phyloP scores from a whole-genome alignment of 2,888 invertebrate species.

The Drosophila paranaensis region DNA sequence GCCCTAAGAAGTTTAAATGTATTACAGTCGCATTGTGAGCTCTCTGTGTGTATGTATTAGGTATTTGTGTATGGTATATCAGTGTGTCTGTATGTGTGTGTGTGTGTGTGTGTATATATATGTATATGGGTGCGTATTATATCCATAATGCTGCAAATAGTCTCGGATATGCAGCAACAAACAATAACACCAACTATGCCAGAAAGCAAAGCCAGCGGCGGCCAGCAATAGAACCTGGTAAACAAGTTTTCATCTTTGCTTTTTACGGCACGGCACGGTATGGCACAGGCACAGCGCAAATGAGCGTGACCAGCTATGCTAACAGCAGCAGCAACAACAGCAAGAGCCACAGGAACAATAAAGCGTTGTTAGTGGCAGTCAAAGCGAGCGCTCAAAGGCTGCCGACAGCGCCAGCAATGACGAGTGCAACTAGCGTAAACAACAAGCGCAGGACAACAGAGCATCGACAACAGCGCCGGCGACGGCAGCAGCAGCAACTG shows the following conservation, averaged over 20 bases:
- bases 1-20: conserved; percentile 75
- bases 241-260: conserved; percentile 69
- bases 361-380: conserved; percentile 54
- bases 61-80: conserved; percentile 5
- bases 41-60: conserved; percentile 20
- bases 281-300: conserved; percentile 21
- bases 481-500: conserved; percentile 17
- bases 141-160: conserved; percentile 66
- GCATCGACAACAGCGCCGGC: conserved; percentile 22
- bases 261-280: conserved; percentile 4
- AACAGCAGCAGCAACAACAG: conserved; percentile 14
- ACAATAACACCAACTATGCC: conserved; percentile 60
- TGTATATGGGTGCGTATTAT: conserved; percentile 29
- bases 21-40: conserved; percentile 48
- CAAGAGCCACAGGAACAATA: conserved; percentile 22
- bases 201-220: conserved; percentile 58
- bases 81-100: conserved; percentile 3
- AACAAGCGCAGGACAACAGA: conserved; percentile 39
- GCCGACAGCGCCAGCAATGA: conserved; percentile 51
- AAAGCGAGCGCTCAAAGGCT: conserved; percentile 71
- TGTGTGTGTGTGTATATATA: conserved; percentile 1
- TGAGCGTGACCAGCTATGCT: conserved; percentile 42
- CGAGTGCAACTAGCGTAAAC: conserved; percentile 59
- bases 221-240: conserved; percentile 62
- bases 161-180: conserved; percentile 66